Evolutionary conservation across 2,113 vertebrate species (phyloP), one percentile per base, ranked within the genome.

Genomic region (Vulpes lagopus): DNA sequence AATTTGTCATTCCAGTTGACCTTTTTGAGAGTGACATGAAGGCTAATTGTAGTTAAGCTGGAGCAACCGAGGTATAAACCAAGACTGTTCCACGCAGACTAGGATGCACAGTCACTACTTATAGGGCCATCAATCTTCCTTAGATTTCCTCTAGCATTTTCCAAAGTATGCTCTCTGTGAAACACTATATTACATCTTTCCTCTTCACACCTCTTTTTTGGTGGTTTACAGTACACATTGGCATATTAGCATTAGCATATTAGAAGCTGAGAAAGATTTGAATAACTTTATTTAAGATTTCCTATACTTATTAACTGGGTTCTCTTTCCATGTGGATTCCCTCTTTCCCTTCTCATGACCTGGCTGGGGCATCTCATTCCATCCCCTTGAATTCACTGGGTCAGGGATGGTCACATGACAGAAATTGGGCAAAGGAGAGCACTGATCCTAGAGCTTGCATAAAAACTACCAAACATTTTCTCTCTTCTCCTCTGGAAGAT

Each of bases 211-310:
- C 20, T 71, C 9, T 67, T 59, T 90, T 67, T 64, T 64, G 91
- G 51, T 90, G 49, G 53, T 15, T 92, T 35, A 57, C 11, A 35
- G 17, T 27, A 59, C 20, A 1, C 22, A 78, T 89, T 83, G 92
- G 67, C 62, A 79, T 84, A 35, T 67, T 49, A 64, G 94, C 19
- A 78, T 89, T 83, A 94, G 67, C 62, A 79, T 84, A 35, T 62
- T 49, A 64, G 94, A 95, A 17, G 64, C 49, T 5, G 49, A 55
- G 22, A 74, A 80, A 43, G 80, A 88, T 38, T 25, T 27, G 27
- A 71, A 22, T 81, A 30, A 59, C 15, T 93, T 85, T 43, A 16
- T 74, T 43, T n/a, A 55, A 55, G 14, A 51, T 78, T 15, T 78
- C 43, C 74, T 51, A 20, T 55, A 23, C n/a, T 91, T 80, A 62